These are phyloP conservation scores for Sabellastarte sp. DNA, from an alignment of 2,888 invertebrate genomes.

Conservation along the genomic window DNA sequence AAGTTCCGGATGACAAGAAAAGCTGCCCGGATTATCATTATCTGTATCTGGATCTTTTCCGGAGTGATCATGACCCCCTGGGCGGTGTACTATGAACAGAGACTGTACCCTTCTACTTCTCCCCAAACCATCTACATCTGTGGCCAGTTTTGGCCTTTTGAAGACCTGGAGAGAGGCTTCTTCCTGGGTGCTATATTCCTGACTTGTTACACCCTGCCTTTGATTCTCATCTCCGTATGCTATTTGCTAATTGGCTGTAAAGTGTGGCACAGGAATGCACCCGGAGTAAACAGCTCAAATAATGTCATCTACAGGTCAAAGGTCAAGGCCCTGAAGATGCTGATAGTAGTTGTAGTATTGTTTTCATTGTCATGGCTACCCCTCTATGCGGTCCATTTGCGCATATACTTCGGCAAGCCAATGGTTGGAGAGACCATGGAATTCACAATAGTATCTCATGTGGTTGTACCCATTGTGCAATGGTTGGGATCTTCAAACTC, in stretches of 20 bases:
- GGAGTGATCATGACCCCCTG: slow-evolving; percentile 83
- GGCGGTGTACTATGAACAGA: slow-evolving; percentile 80
- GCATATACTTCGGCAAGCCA: slow-evolving; percentile 74
- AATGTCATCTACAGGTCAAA: slow-evolving; percentile 74
- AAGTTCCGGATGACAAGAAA: slow-evolving; percentile 87
- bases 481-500: slow-evolving; percentile 93
- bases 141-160: slow-evolving; percentile 63
- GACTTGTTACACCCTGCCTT: slow-evolving; percentile 86
- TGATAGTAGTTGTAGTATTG: slow-evolving; percentile 87
- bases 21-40: slow-evolving; percentile 82
- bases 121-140: slow-evolving; percentile 29
- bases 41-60: slow-evolving; percentile 86
- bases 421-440: slow-evolving; percentile 10
- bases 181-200: slow-evolving; percentile 86
- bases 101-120: background rate
- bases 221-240: slow-evolving; percentile 86
- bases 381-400: slow-evolving; percentile 82
- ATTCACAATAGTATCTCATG: slow-evolving; percentile 18
- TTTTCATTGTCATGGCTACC: slow-evolving; percentile 93
- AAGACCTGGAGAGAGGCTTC: slow-evolving; percentile 67
- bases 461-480: slow-evolving; percentile 81
- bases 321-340: slow-evolving; percentile 92
- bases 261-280: slow-evolving; percentile 78
- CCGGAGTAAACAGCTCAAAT: slow-evolving; percentile 68
- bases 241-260: slow-evolving; percentile 75